Percentiles rank a stretch among this genome's conserved stretches.
phyloP scores from a whole-genome alignment of 2,113 vertebrate species.

The Erythrolamprus reginae region DNA sequence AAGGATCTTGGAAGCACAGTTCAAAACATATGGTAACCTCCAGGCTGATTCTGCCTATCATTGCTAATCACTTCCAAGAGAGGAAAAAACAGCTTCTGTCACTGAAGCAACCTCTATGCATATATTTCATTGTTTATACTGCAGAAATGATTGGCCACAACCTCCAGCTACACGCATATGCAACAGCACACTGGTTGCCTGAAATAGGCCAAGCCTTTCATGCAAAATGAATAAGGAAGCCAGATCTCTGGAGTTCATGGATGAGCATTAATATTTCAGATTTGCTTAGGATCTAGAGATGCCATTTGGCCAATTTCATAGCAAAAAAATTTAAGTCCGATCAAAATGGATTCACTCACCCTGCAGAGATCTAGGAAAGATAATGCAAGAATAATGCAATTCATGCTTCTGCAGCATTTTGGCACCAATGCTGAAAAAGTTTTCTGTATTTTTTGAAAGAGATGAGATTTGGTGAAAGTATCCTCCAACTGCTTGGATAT shows the following conservation, averaged over 20 bases:
- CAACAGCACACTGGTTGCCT: not conserved
- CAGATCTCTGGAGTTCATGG: not conserved
- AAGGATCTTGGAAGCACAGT: not conserved
- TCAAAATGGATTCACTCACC: not conserved
- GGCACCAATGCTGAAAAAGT: not conserved
- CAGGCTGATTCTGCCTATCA: not conserved
- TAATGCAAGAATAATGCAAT: not conserved
- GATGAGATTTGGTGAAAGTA: not conserved
- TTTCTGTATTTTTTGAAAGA: not conserved
- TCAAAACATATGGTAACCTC: not conserved
- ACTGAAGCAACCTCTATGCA: not conserved
- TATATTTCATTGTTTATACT: not conserved
- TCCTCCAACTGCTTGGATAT: not conserved
- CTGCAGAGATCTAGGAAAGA: not conserved
- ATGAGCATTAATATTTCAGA: not conserved
- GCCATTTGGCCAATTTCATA: not conserved
- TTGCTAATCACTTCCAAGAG: not conserved
- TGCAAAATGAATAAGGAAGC: not conserved
- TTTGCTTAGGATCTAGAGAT: not conserved
- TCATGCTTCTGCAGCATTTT: not conserved
- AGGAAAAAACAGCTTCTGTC: not conserved
- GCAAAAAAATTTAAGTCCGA: not conserved
- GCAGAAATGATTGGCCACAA: not conserved
- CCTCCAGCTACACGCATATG: not conserved
- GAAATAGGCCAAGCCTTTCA: not conserved